phyloP scores from a whole-genome alignment of 2,888 invertebrate genomes.

The Plagiodera versicolora region DNA sequence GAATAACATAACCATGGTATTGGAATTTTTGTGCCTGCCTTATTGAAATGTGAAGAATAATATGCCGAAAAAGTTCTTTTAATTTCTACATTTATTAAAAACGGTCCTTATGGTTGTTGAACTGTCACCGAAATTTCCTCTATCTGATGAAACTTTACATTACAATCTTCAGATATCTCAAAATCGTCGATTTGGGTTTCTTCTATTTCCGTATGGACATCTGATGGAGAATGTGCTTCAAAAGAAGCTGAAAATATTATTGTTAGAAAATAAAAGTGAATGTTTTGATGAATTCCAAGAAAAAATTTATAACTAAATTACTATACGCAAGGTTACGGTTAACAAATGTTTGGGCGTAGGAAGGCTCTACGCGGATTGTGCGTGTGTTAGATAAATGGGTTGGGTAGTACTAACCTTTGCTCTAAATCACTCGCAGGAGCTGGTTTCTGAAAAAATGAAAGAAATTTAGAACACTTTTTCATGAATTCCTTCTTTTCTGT shows the following conservation, averaged over 20 bases:
- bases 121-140: conserved; percentile 11
- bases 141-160: conserved; percentile 10
- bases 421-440: background rate
- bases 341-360: background rate
- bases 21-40: conserved; percentile 15
- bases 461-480: conserved; percentile 8
- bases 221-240: conserved; percentile 6
- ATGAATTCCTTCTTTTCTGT: background rate
- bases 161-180: conserved; percentile 12
- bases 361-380: conserved; percentile 3
- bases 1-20: conserved; percentile 11
- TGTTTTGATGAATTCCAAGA: no score
- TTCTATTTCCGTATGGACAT: conserved; percentile 10
- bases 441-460: conserved; percentile 5
- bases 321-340: conserved; percentile 5
- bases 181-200: conserved; percentile 10
- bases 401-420: conserved; percentile 2
- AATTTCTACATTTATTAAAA: conserved; percentile 11
- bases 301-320: conserved; percentile 9
- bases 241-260: conserved; percentile 10
- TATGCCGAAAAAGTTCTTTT: conserved; percentile 15
- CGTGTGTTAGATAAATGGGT: background rate
- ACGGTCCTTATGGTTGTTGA: conserved; percentile 12
- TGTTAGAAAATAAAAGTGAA: conserved; percentile 8
- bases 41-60: conserved; percentile 15